A percentile compares a stretch with the other conserved stretches of the same genome.
phyloP scores from a whole-genome alignment of 2,113 vertebrate genomes.

The Climacteris rufus region DNA sequence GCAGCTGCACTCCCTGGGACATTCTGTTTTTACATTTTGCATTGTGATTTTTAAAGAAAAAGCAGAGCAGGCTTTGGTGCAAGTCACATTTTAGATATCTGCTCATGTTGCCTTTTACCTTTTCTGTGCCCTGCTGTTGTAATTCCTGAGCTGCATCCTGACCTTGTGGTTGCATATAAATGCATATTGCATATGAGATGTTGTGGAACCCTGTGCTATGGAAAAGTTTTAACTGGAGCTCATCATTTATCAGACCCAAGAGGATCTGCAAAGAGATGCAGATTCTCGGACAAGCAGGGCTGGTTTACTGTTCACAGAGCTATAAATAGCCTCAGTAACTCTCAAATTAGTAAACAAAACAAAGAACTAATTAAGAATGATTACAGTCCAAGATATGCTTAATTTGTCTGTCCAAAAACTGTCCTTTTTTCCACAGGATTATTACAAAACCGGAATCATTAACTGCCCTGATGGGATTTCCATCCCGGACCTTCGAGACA shows the following conservation, averaged over 20 bases:
- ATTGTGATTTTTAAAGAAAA: not conserved
- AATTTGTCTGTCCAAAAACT: not conserved
- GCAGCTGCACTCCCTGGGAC: not conserved
- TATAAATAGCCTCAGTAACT: not conserved
- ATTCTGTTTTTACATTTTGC: not conserved
- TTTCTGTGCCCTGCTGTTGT: not conserved
- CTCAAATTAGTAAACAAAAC: not conserved
- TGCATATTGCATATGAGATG: not conserved
- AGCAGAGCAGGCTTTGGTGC: not conserved
- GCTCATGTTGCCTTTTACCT: not conserved
- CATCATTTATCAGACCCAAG: not conserved
- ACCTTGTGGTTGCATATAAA: not conserved
- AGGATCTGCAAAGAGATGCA: not conserved
- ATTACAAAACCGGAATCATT: conserved; percentile 80
- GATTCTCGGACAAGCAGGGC: not conserved
- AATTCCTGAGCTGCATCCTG: not conserved
- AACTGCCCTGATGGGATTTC: conserved; percentile 82
- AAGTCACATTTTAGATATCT: not conserved
- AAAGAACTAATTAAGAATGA: not conserved
- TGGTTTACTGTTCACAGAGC: not conserved
- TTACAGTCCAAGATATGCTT: not conserved
- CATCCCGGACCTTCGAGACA: conserved; percentile 79
- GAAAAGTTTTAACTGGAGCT: not conserved
- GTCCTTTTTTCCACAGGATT: conserved; percentile 70
- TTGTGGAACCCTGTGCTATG: not conserved